Base-by-base conservation (phyloP, 2,797 vertebrate species). In the Toxotes lorentzi region DNA sequence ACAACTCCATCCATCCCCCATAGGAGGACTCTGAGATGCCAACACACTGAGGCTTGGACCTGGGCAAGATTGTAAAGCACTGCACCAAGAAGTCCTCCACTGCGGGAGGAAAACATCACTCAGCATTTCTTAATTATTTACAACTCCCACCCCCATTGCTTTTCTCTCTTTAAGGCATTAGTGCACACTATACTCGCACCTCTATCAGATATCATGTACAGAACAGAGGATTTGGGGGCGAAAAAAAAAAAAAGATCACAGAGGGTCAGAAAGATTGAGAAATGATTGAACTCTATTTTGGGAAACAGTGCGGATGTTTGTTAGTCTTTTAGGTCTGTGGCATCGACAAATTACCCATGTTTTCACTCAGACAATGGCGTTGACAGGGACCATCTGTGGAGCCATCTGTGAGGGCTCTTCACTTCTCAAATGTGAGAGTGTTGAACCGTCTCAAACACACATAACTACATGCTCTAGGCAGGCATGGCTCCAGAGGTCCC, bases 41-140 rank as follows among this genome's bases (percentile, higher is more conserved):
- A 88, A 66, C 61, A 75, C 47, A 75, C 59, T 66, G 63, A 83
- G 63, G 51, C 61, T 70, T 72, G 67, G 82, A 89, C 71, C 47
- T 74, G 65, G 67, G 63, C 65, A 48, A 70, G 50, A 81, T 40
- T 78, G 85, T 82, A 73, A 88, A 89, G 89, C 91, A 90, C 88
- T 94, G 91, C 91, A 88, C 81, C 87, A 89, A 78, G 78, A 83
- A 86, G 68, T 65, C 74, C 67, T 87, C 82, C 74, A 73, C 87
- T 86, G 89, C 92, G 89, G 86, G 83, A 85, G 40, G 67, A 93
- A 91, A 86, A 90, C 88, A 92, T 92, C 92, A 91, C 92, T 94
- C 92, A 93, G 93, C 90, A 91, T 90, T 94, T 94, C 76, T 95
- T 89, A 94, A 95, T 94, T 94, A 95, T 95, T 95, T 93, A 94